A percentile compares a stretch with the other conserved stretches of the same genome.
phyloP scores from a whole-genome alignment of 2,888 invertebrate genomes.

The Crioceris asparagi region DNA sequence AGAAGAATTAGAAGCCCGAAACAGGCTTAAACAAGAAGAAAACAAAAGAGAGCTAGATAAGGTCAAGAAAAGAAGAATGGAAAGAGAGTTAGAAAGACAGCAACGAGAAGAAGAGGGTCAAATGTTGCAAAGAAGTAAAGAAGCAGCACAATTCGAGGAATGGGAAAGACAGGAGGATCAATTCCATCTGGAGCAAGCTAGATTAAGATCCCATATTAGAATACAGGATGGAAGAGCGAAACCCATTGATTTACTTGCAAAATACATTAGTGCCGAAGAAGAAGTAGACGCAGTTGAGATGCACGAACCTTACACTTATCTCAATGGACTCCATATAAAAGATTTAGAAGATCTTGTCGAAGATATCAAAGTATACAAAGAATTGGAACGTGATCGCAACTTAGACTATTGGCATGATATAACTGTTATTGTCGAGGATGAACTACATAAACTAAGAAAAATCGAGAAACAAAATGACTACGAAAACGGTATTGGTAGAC shows the following conservation, averaged over 20 bases:
- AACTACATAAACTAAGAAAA: conserved; percentile 75
- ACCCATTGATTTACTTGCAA: conserved; percentile 93
- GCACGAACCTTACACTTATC: conserved; percentile 94
- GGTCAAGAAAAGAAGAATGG: conserved; percentile 81
- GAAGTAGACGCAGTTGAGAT: conserved; percentile 89
- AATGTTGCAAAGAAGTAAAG: conserved; percentile 76
- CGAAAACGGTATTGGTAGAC: conserved; percentile 43
- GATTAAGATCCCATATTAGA: conserved; percentile 78
- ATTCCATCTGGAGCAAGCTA: conserved; percentile 95
- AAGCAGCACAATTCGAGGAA: conserved; percentile 81
- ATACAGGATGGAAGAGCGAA: conserved; percentile 96
- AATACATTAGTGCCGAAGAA: conserved; percentile 86
- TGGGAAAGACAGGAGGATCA: conserved; percentile 96
- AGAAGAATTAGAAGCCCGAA: conserved; percentile 72
- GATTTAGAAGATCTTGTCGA: conserved; percentile 93
- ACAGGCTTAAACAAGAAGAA: conserved; percentile 80
- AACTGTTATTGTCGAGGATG: conserved; percentile 88
- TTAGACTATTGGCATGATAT: conserved; percentile 93
- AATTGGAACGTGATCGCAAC: conserved; percentile 81
- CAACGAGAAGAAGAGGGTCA: conserved; percentile 73
- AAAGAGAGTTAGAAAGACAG: conserved; percentile 79
- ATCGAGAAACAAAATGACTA: conserved; percentile 52
- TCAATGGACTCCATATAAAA: conserved; percentile 78
- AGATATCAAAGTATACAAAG: conserved; percentile 92
- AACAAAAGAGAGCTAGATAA: conserved; percentile 89